Conservation (phyloP, 2,797 vertebrate genomes). For the Pseudochirops corinnae region DNA sequence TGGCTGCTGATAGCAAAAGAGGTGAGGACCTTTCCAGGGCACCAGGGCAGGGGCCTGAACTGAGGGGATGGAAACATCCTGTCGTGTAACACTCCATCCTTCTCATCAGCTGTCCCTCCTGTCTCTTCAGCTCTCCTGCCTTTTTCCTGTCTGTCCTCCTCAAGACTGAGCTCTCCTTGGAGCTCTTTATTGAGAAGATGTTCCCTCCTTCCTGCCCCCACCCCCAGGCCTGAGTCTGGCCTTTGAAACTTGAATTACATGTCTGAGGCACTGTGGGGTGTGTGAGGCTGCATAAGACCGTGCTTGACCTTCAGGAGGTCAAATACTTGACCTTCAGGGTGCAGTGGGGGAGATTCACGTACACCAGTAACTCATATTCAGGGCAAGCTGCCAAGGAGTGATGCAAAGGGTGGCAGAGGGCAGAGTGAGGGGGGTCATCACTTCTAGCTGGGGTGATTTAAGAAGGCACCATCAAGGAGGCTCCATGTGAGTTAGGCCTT, state of each 20-base stretch:
- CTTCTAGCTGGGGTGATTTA: neutral
- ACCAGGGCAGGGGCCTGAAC: neutral
- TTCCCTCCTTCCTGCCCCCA: no score
- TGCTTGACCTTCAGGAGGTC: neutral
- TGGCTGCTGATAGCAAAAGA: constrained; percentile 93
- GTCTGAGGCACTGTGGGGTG: neutral
- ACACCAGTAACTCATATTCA: neutral
- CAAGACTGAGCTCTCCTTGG: neutral
- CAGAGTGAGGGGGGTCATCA: neutral
- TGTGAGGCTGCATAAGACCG: neutral
- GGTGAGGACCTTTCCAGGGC: constrained; percentile 85
- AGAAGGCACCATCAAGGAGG: neutral
- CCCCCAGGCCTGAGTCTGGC: neutral
- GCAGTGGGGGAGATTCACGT: no score
- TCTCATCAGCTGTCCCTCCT: neutral
- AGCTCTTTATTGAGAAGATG: neutral
- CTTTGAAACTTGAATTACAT: neutral
- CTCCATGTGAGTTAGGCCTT: neutral
- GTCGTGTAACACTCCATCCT: neutral
- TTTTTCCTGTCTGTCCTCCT: neutral
- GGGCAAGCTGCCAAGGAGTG: neutral
- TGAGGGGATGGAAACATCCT: neutral
- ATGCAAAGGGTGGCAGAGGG: neutral
- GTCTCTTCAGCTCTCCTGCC: neutral
- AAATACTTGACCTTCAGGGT: neutral